Evolutionary conservation across 2,797 vertebrate species (phyloP), one percentile per base, ranked within the genome.

Genomic region (Poecilia picta): DNA sequence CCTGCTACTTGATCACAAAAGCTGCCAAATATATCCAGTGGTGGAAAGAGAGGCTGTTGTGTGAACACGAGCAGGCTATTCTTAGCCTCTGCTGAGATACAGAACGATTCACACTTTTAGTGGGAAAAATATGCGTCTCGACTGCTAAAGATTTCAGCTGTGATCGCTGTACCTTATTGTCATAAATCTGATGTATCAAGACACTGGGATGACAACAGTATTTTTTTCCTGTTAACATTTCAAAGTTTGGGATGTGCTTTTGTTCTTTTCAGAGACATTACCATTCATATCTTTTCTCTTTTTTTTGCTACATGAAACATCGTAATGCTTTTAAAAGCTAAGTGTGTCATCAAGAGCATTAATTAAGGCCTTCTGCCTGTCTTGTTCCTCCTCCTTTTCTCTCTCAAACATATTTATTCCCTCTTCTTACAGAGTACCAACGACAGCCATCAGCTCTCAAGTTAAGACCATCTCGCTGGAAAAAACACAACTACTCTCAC

Each of bases 401-500:
- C 47, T 31, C 10, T 74, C 76, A 68, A 47, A 59, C 83, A 66
- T 82, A 45, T 86, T 76, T 62, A 1, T 76, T 81, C 41, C 51
- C 1, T 68, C 81, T 87, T 76, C 72, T 81, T 75, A 39, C 93
- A 98, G 97, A 96, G 96, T 94, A 89, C 90, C 92, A 93, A 93
- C 94, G 85, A 91, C 95, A 89, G 91, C 95, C 82, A 91, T 95
- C 96, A 93, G 93, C 94, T 97, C 95, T 93, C 94, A 94, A 94
- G 94, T 93, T 89, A 96, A 96, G 91, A 94, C 92, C 85, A 90
- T 86, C 95, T 96, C 95, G 91, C 95, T 74, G 64, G 73, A 89
- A 96, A 96, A 96, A 95, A 94, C 36, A 92, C n/a, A 92, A 95
- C 86, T 93, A 95, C 89, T 91, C 95, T 92, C 28, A 77, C 95